phyloP scores from a whole-genome alignment of 2,113 vertebrate species.

The Capra hircus region DNA sequence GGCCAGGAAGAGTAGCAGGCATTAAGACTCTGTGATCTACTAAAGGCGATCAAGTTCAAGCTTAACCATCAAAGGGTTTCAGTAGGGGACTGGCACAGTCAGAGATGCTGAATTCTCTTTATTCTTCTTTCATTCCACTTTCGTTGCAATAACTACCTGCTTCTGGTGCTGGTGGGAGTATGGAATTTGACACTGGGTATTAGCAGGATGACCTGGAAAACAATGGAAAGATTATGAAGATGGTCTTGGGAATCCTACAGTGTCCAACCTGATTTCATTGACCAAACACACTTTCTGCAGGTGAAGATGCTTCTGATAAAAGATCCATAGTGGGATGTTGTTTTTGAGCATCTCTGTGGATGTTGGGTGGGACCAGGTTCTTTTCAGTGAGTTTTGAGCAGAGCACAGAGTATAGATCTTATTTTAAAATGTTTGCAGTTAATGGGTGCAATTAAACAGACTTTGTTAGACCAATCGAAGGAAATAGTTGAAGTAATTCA shows the following conservation, averaged over 20 bases:
- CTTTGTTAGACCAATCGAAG: neutral
- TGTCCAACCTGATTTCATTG: neutral
- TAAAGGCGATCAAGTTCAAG: neutral
- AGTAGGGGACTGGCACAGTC: neutral
- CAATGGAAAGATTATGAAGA: neutral
- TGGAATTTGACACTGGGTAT: neutral
- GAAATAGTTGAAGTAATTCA: slow-evolving; percentile 11
- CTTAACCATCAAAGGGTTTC: neutral
- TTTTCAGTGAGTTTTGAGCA: slow-evolving; percentile 24
- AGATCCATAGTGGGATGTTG: neutral
- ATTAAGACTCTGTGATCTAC: neutral
- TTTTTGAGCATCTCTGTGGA: slow-evolving; percentile 14
- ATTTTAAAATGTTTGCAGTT: slow-evolving; percentile 27
- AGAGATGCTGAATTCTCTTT: neutral
- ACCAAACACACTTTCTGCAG: neutral
- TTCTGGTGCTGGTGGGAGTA: neutral
- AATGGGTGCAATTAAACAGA: neutral
- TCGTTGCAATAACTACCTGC: neutral
- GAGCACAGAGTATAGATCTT: neutral
- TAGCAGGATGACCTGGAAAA: neutral
- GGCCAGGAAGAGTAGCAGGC: neutral
- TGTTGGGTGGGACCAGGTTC: neutral
- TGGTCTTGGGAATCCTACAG: neutral
- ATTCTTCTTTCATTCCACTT: neutral
- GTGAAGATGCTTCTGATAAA: neutral